Percentiles rank a stretch among this genome's conserved stretches.
phyloP scores from a whole-genome alignment of 2,113 vertebrate genomes.

The Syrrhaptes paradoxus region DNA sequence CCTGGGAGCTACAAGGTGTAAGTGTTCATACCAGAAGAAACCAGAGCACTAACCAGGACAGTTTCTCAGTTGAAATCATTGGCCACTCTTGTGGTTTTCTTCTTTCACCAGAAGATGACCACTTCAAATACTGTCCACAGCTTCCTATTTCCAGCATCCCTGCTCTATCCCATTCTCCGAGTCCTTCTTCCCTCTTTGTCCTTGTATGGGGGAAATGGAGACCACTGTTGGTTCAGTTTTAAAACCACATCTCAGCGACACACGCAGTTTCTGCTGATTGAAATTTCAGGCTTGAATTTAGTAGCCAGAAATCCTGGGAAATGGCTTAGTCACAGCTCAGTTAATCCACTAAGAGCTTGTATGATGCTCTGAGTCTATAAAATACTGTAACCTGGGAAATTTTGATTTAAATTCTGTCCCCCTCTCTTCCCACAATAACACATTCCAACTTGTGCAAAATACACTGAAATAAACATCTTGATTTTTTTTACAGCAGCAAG shows the following conservation, averaged over 20 bases:
- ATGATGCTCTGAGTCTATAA: not conserved
- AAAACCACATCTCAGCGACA: not conserved
- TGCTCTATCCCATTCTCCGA: not conserved
- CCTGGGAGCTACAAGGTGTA: not conserved
- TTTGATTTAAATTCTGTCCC: not conserved
- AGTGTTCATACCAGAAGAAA: not conserved
- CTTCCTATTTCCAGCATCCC: not conserved
- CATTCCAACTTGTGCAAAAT: not conserved
- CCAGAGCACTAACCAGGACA: not conserved
- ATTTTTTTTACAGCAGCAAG: not conserved
- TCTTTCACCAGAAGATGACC: not conserved
- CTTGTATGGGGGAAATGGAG: not conserved
- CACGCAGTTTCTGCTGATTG: not conserved
- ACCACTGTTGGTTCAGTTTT: not conserved
- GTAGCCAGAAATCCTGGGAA: slow-evolving; percentile 43
- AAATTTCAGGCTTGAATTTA: slow-evolving; percentile 14
- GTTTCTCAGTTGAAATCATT: not conserved
- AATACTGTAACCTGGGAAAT: not conserved
- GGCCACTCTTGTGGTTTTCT: not conserved
- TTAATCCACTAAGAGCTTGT: not conserved
- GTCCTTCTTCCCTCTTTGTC: not conserved
- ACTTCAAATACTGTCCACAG: not conserved
- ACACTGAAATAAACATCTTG: not conserved
- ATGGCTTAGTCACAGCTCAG: slow-evolving; percentile 40
- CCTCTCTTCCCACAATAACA: not conserved